These are phyloP conservation scores for Brenthis hecate DNA, from an alignment of 2,888 invertebrate species.

Conservation along the genomic window DNA sequence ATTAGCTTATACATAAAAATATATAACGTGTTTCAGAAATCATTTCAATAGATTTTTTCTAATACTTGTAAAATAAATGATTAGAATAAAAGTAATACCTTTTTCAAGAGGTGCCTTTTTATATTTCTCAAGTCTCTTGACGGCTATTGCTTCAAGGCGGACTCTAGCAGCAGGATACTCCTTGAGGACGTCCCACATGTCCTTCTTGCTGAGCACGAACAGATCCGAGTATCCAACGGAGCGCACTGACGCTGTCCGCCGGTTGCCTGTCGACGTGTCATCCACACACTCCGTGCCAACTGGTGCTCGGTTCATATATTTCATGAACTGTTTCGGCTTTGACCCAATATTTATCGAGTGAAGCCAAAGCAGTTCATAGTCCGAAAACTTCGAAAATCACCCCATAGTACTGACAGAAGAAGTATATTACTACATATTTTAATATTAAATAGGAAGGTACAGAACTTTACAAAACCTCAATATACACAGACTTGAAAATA, in stretches of 20 bases:
- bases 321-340: slow-evolving; percentile 55
- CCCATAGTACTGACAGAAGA: slow-evolving; percentile 13
- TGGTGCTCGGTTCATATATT: slow-evolving; percentile 61
- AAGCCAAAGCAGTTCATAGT: slow-evolving; percentile 34
- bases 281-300: slow-evolving; percentile 82
- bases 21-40: no score
- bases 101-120: slow-evolving; percentile 96
- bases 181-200: slow-evolving; percentile 99
- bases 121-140: slow-evolving; percentile 98
- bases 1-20: no score
- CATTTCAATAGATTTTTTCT: no score
- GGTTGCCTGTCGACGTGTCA: slow-evolving; percentile 91
- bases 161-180: slow-evolving; percentile 97
- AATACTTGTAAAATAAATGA: no score
- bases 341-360: slow-evolving; percentile 17
- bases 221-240: slow-evolving; percentile 99
- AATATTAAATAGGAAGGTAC: slow-evolving; percentile 12
- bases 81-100: slow-evolving; percentile 79
- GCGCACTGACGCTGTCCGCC: slow-evolving; percentile 98
- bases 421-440: not conserved
- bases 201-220: slow-evolving; percentile 99
- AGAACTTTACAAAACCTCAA: slow-evolving; percentile 43
- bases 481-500: slow-evolving; percentile 43
- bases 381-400: slow-evolving; percentile 39
- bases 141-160: slow-evolving; percentile 97